phyloP scores from a whole-genome alignment of 2,113 vertebrate species.

The Octodon degus region DNA sequence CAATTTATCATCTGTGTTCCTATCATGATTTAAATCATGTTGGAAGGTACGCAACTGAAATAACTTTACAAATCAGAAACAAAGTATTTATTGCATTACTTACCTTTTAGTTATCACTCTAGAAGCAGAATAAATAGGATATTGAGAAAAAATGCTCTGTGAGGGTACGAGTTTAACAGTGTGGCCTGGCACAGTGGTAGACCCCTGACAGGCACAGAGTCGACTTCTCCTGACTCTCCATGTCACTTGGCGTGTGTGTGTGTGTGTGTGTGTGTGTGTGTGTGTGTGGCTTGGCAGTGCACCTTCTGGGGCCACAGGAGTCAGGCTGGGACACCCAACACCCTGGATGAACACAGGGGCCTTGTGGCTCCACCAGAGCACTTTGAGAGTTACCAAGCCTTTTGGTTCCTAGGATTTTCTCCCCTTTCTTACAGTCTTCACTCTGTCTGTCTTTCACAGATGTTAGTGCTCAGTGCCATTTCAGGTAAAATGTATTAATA shows the following conservation, averaged over 20 bases:
- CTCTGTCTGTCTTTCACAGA: neutral
- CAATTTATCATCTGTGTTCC: neutral
- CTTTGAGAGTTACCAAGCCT: neutral
- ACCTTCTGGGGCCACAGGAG: neutral
- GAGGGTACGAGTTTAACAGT: too few relatives aligned
- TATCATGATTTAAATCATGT: neutral
- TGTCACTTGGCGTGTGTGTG: neutral
- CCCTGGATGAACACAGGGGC: neutral
- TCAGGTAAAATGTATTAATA: neutral
- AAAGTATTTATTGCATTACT: neutral
- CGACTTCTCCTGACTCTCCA: neutral
- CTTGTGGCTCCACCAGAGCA: neutral
- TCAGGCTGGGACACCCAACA: neutral
- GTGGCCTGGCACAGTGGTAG: neutral
- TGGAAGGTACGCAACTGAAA: slow-evolving; percentile 4
- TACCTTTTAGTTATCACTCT: slow-evolving; percentile 40
- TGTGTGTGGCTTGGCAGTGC: too few relatives aligned
- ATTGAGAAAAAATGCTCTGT: neutral
- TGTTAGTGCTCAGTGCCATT: neutral
- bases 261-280: too few relatives aligned
- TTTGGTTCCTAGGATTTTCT: neutral
- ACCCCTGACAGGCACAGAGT: neutral
- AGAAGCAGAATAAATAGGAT: slow-evolving; percentile 13
- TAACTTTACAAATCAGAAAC: slow-evolving; percentile 15
- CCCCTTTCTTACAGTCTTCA: neutral